These are phyloP conservation scores for Alligator sinensis DNA, from an alignment of 2,113 vertebrate genomes.

Conservation along the genomic window DNA sequence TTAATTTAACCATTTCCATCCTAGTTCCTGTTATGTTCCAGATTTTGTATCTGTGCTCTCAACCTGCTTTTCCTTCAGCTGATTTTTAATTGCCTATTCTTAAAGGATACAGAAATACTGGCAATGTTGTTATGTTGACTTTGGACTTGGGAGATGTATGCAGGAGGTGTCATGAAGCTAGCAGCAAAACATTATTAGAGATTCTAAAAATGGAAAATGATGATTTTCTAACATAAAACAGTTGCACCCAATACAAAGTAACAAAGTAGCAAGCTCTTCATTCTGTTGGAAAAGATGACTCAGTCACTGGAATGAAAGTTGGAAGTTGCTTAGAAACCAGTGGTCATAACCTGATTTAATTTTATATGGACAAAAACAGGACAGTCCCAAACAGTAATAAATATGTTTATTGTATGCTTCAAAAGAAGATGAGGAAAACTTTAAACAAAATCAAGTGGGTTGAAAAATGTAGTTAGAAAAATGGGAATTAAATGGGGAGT, in stretches of 20 bases:
- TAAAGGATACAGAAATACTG: not conserved
- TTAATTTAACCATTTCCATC: not conserved
- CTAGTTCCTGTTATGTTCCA: constrained; percentile 4
- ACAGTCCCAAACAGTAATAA: not conserved
- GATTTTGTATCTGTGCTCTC: not conserved
- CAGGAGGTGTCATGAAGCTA: not conserved
- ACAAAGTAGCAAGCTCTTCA: not conserved
- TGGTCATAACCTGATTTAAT: not conserved
- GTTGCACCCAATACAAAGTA: not conserved
- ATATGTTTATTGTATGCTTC: not conserved
- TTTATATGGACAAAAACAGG: not conserved
- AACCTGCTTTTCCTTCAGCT: not conserved
- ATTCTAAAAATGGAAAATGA: not conserved
- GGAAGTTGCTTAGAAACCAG: not conserved
- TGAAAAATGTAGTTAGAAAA: not conserved
- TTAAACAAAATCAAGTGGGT: not conserved
- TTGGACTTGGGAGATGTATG: not conserved
- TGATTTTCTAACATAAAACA: not conserved
- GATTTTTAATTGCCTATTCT: not conserved
- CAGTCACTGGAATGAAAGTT: not conserved
- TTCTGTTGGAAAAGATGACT: not conserved
- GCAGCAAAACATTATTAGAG: not conserved
- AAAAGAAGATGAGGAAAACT: not conserved
- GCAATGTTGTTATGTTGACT: not conserved
- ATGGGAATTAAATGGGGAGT: not conserved